These are phyloP conservation scores for Reticulitermes speratus DNA, from an alignment of 1,140 invertebrate genomes.

Conservation along the genomic window DNA sequence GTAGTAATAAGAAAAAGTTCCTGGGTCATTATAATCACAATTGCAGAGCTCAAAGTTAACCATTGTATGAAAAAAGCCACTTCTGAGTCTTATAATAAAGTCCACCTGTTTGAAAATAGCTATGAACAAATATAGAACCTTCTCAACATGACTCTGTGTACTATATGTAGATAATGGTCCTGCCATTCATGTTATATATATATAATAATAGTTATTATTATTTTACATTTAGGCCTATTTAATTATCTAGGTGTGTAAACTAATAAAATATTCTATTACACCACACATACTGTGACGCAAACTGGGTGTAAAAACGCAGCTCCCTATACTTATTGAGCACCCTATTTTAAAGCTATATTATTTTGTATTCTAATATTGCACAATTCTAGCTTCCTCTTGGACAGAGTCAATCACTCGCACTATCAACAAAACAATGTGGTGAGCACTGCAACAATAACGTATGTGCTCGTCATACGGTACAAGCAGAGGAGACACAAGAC, in stretches of 20 bases:
- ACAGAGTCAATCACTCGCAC: slow-evolving; percentile 18
- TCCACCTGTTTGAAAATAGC: slow-evolving; percentile 36
- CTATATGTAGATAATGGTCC: slow-evolving; percentile 34
- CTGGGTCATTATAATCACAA: slow-evolving; percentile 24
- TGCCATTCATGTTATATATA: slow-evolving; percentile 32
- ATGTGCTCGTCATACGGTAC: slow-evolving; percentile 23
- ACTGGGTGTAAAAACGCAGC: slow-evolving; percentile 33
- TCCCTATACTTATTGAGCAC: slow-evolving; percentile 35
- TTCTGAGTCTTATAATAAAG: slow-evolving; percentile 32
- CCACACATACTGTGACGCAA: slow-evolving; percentile 30
- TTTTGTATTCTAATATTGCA: slow-evolving; percentile 36
- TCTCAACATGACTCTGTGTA: slow-evolving; percentile 30
- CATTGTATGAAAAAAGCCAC: slow-evolving; percentile 34
- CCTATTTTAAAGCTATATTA: slow-evolving; percentile 37
- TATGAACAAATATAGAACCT: slow-evolving; percentile 37
- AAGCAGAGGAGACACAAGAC: neutral
- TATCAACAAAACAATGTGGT: slow-evolving; percentile 29
- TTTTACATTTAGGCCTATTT: slow-evolving; percentile 36
- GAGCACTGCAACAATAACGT: slow-evolving; percentile 24
- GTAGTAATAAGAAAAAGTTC: slow-evolving; percentile 23
- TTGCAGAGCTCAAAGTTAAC: slow-evolving; percentile 28
- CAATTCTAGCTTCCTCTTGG: slow-evolving; percentile 34
- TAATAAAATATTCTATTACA: slow-evolving; percentile 36
- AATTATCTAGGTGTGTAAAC: slow-evolving; percentile 34
- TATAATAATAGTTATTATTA: slow-evolving; percentile 33